Percentiles rank a stretch among this genome's conserved stretches.
Evolutionary conservation across 2,888 invertebrate genomes (phyloP).

Genomic region (Brenthis ino): DNA sequence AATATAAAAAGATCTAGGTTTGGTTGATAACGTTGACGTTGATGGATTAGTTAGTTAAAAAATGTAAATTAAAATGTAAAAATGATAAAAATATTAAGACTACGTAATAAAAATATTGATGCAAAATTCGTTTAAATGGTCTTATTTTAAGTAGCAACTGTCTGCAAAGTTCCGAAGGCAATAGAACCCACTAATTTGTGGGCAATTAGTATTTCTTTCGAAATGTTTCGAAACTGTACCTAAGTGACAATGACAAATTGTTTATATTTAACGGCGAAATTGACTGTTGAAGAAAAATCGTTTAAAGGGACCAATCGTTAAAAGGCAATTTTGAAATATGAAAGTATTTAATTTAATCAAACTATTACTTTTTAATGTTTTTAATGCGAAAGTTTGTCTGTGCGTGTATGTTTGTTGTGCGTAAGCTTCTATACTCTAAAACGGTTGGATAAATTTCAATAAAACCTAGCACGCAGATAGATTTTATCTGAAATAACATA

Average conservation of each 20-base stretch:
- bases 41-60: too few species aligned
- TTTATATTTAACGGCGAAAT: slow-evolving; percentile 39
- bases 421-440: too few species aligned
- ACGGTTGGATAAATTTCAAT: too few species aligned
- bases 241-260: slow-evolving; percentile 42
- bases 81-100: too few species aligned
- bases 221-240: slow-evolving; percentile 50
- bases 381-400: too few species aligned
- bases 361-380: neutral
- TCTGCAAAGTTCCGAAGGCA: slow-evolving; percentile 22
- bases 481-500: too few species aligned
- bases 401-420: too few species aligned
- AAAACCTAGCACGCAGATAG: too few species aligned
- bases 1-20: too few species aligned
- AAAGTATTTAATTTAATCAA: neutral
- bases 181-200: slow-evolving; percentile 30
- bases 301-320: slow-evolving; percentile 4
- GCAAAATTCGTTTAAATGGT: slow-evolving; percentile 19
- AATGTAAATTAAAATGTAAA: too few species aligned
- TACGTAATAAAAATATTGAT: too few species aligned
- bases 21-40: too few species aligned
- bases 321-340: neutral
- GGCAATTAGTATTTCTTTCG: slow-evolving; percentile 51
- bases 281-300: neutral
- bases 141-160: slow-evolving; percentile 20